Base-by-base conservation (phyloP, 2,113 vertebrate species). In the Apeltes quadracus region DNA sequence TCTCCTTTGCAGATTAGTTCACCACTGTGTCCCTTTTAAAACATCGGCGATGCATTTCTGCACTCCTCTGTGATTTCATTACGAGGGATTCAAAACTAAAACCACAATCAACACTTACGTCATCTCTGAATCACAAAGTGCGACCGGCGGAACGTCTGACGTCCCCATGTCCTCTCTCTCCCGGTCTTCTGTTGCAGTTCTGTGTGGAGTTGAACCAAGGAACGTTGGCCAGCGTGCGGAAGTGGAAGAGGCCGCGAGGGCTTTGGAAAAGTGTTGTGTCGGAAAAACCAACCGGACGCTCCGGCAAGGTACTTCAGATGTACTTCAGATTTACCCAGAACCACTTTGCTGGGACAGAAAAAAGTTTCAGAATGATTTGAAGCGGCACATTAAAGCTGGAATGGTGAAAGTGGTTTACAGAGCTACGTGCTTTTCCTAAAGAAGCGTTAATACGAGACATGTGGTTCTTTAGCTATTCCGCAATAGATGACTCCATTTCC, bases 171-270 rank as follows among this genome's bases (percentile, higher is more conserved):
- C 3, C 22, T 48, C 11, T 41, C 11, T 53, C 44, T 61, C n/a
- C n/a, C n/a, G n/a, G 25, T 61, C 2, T 22, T 77, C 6, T 75
- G 76, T 88, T 90, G 56, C 92, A 99, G 97, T 96, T 99, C 75
- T 98, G 97, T 74, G 76, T 65, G 48, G 97, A 99, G 89, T 91
- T 99, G 69, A 99, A 98, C 92, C 96, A 97, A 73, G 96, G 95
- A 0, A 93, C 88, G 0, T 92, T 98, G 84, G 91, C 94, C 87
- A 96, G 95, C 57, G 94, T 98, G 62, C 95, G 95, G 70, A 95
- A 93, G 83, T 98, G 97, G 97, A 97, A 93, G 84, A 92, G 94
- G 50, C 92, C 95, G 8, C 92, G 94, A 72, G 97, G 97, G 2
- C 87, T 92, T 43, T 99, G 97, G 97, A 97, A 95, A 84, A 94